Evolutionary conservation across 2,888 invertebrate genomes (phyloP), one percentile per base, ranked within the genome.

Genomic region (Drosophila lacicola): DNA sequence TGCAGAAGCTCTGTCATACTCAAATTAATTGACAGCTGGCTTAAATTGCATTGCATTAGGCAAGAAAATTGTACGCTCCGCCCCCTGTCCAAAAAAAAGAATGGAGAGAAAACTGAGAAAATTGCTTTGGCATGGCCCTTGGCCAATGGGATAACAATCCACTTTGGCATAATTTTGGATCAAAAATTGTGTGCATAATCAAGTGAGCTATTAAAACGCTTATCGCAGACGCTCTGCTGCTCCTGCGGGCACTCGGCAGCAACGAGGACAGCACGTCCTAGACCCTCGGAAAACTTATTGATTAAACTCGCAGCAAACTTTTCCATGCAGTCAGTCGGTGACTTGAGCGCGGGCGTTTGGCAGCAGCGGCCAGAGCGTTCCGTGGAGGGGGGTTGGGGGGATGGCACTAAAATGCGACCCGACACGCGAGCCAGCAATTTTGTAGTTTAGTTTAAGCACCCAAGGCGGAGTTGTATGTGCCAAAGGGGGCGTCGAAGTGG

Each of bases 361-460:
- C 46, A 33, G 0, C 4, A 33, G 0, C 4, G 36, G 25, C 6
- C 6, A 53, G 49, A 11, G 33, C 13, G 14, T 11, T 36, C 29
- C 4, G 4, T 5, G 2, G 3, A 4, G 2, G 6, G 34, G 2
- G 10, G 49, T 4, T 42, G 36, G 13, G 54, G 8, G 8, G 60
- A 56, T 25, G 66, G 37, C 73, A 74, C 51, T 70, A 83, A 83
- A 82, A 83, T 80, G 78, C 75, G 72, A 80, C 60, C 73, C 82
- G 81, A 85, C 83, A 84, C 85, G 83, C 85, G 83, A 84, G 85
- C 81, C 83, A 65, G 78, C 85, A 84, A 83, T 84, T 84, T 84
- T 78, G 78, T 78, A 83, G 82, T 85, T 81, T 82, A 82, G 85
- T 83, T 82, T 82, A 71, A 82, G 81, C 83, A 74, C 82, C 83